These are phyloP conservation scores for Malacoraja senta DNA, from an alignment of 2,797 vertebrate species.

Conservation along the genomic window DNA sequence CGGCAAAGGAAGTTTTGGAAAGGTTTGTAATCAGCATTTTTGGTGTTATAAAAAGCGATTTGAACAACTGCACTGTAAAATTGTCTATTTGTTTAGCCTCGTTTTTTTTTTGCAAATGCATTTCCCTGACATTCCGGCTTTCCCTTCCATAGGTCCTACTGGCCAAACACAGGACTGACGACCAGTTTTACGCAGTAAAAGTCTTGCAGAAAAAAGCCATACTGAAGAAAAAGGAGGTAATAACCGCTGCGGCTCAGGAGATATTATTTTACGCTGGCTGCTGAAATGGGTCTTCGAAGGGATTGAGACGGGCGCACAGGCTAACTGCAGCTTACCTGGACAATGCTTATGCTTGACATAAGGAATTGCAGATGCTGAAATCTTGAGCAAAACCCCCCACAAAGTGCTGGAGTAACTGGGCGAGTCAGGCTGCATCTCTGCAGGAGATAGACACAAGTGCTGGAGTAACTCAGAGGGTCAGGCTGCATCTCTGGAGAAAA, in stretches of 20 bases:
- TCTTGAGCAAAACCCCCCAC: too few species aligned
- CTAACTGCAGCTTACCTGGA: neutral
- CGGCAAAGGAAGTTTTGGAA: conserved; percentile 96
- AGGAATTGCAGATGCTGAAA: too few species aligned
- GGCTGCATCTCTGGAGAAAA: too few species aligned
- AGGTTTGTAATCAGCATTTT: conserved; percentile 53
- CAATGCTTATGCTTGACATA: too few species aligned
- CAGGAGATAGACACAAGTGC: too few species aligned
- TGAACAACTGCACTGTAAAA: neutral
- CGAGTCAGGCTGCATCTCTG: too few species aligned
- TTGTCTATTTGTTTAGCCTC: neutral
- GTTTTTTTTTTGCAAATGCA: neutral
- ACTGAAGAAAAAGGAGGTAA: conserved; percentile 96
- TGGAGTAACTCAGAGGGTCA: too few species aligned
- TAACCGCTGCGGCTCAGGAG: neutral
- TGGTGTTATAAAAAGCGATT: neutral
- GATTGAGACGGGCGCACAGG: neutral
- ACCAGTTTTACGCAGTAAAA: conserved; percentile 93
- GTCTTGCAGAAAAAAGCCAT: conserved; percentile 98
- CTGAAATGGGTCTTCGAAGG: neutral
- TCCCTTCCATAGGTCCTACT: conserved; percentile 72
- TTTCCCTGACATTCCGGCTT: conserved; percentile 40
- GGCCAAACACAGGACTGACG: conserved; percentile 84
- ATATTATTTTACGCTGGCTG: neutral
- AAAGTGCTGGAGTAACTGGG: too few species aligned